Conservation (phyloP, 1,140 invertebrate genomes). For the Caenorhabditis briggsae region DNA sequence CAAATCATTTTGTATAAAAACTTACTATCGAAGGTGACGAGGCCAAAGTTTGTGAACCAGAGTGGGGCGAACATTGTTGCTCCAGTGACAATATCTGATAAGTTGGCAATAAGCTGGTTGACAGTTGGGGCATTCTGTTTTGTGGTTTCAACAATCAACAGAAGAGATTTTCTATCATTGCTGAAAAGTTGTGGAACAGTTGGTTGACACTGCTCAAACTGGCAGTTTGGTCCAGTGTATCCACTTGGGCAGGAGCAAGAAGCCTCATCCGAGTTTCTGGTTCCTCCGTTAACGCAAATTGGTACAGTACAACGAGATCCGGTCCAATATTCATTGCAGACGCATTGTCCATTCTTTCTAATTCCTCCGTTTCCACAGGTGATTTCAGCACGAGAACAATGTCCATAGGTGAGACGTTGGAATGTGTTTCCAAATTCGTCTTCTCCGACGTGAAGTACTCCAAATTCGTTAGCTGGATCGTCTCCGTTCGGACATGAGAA, state of each 20-base stretch:
- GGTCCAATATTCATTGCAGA: slow-evolving; percentile 65
- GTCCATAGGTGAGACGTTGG: slow-evolving; percentile 65
- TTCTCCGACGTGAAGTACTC: slow-evolving; percentile 67
- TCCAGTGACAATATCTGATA: slow-evolving; percentile 28
- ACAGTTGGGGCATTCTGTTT: slow-evolving; percentile 51
- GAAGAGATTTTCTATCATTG: slow-evolving; percentile 50
- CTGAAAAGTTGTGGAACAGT: slow-evolving; percentile 29
- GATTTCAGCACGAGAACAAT: slow-evolving; percentile 46
- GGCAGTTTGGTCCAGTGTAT: slow-evolving; percentile 62
- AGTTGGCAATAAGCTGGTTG: slow-evolving; percentile 30
- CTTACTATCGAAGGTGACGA: slow-evolving; percentile 61
- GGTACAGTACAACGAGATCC: slow-evolving; percentile 62
- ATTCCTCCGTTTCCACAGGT: slow-evolving; percentile 66
- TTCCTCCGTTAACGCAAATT: slow-evolving; percentile 68
- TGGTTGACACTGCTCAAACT: slow-evolving; percentile 57
- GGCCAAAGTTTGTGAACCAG: slow-evolving; percentile 63
- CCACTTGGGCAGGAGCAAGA: slow-evolving; percentile 62
- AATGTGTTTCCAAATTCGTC: slow-evolving; percentile 65
- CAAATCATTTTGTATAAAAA: background rate
- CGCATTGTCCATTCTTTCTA: slow-evolving; percentile 61
- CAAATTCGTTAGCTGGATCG: slow-evolving; percentile 57
- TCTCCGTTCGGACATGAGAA: slow-evolving; percentile 64
- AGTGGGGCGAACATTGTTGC: background rate
- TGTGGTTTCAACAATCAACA: slow-evolving; percentile 61
- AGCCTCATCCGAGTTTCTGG: slow-evolving; percentile 11